Conservation (phyloP, 2,888 invertebrate genomes). For the Morinoia aosen region DNA sequence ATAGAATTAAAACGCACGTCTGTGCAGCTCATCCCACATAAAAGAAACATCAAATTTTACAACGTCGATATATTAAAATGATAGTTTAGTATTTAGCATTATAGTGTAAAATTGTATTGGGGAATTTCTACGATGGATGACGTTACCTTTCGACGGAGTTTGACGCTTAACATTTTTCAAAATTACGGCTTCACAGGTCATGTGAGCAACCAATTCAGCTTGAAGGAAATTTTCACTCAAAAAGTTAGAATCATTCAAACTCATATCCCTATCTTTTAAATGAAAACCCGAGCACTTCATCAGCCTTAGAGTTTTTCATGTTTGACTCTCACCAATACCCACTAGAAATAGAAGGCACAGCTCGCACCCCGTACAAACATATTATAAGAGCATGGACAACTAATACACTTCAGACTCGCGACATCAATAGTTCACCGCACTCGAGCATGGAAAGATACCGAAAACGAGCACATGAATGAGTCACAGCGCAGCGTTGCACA, state of each 20-base stretch:
- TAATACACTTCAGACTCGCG: background rate
- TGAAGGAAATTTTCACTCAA: background rate
- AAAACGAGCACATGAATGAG: background rate
- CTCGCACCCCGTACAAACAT: background rate
- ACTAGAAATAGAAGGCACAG: too few species aligned
- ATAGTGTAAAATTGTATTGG: too few species aligned
- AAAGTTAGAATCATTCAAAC: background rate
- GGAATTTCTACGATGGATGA: too few species aligned
- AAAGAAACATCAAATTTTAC: too few species aligned
- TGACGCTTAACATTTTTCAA: too few species aligned
- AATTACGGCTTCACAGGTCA: too few species aligned
- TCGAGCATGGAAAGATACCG: background rate
- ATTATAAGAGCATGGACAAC: background rate
- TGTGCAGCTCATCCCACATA: too few species aligned
- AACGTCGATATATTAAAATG: too few species aligned
- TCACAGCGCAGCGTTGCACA: background rate
- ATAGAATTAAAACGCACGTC: too few species aligned
- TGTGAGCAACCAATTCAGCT: background rate
- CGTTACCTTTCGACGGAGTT: too few species aligned
- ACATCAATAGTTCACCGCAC: background rate
- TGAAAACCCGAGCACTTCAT: background rate
- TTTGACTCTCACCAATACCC: too few species aligned
- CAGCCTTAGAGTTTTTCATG: background rate
- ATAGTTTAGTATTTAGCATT: too few species aligned
- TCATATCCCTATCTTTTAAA: background rate